phyloP scores from a whole-genome alignment of 2,888 invertebrate species.

The Callosobruchus maculatus region DNA sequence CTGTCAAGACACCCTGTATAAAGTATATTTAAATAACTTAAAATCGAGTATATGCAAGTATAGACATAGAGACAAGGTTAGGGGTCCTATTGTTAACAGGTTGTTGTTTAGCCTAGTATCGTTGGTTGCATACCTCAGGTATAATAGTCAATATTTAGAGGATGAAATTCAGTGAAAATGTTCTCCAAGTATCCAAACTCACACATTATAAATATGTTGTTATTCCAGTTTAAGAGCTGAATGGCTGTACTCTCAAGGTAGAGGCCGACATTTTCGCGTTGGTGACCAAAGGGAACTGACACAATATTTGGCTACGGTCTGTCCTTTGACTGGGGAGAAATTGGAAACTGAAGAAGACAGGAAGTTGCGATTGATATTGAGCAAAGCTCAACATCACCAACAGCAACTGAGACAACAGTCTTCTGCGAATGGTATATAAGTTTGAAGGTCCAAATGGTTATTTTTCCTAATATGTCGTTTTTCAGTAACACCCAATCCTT shows the following conservation, averaged over 20 bases:
- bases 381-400: conserved; percentile 89
- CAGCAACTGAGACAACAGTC: conserved; percentile 70
- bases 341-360: conserved; percentile 83
- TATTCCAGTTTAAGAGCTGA: conserved; percentile 78
- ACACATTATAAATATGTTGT: no score
- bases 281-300: conserved; percentile 81
- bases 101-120: no score
- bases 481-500: conserved; percentile 44
- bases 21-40: no score
- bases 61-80: no score
- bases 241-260: conserved; percentile 93
- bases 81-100: no score
- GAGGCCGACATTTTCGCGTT: conserved; percentile 80
- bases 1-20: no score
- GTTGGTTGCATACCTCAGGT: no score
- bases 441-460: conserved; percentile 16
- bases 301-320: conserved; percentile 78
- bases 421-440: conserved; percentile 24
- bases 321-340: conserved; percentile 79
- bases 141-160: no score
- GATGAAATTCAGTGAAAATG: no score
- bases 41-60: no score
- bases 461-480: conserved; percentile 9
- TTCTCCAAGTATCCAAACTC: no score
- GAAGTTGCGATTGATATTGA: conserved; percentile 78